Evolutionary conservation across 2,113 vertebrate genomes (phyloP), one percentile per base, ranked within the genome.

Genomic region (Mormoops blainvillei): DNA sequence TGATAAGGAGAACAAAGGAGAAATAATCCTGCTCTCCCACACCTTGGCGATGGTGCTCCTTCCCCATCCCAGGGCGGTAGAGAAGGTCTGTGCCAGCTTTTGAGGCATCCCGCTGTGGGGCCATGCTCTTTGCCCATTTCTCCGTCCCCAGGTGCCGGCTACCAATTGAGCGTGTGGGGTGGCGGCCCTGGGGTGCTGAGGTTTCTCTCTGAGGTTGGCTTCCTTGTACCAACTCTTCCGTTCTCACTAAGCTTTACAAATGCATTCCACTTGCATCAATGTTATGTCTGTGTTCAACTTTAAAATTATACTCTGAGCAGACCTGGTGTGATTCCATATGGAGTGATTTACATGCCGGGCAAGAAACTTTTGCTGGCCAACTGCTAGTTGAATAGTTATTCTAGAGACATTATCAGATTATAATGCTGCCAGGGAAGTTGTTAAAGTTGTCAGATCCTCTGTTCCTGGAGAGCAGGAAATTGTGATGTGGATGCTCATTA

Each of bases 281-380:
- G 98, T 98, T 98, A 97, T 97, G 97, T 98, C 98, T 98, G 98
- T 98, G 98, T 98, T 98, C 98, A 98, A 98, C 98, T 99, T 98
- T 99, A 98, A 98, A 98, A 98, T 98, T 98, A 97, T 90, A 71
- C 98, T 98, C 92, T 82, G 94, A 98, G 98, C 97, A 98, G 98
- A 97, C 98, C 98, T 98, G 97, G 97, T 98, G 98, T 98, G 98
- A 98, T 97, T 98, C 96, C 97, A 98, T 98, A 96, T 98, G 97
- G 97, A 98, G 95, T 98, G 98, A 98, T 98, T 98, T 98, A 98
- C 97, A 98, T 98, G 98, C 98, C 91, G 96, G 97, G 98, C 1
- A 88, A 98, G 98, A 98, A 98, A 96, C 98, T 98, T 97, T 98
- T 93, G 96, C 94, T 97, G 91, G 78, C 98, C 97, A 97, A 91